Conservation (phyloP, 1,140 invertebrate species). For the Zaprionus africanus region DNA sequence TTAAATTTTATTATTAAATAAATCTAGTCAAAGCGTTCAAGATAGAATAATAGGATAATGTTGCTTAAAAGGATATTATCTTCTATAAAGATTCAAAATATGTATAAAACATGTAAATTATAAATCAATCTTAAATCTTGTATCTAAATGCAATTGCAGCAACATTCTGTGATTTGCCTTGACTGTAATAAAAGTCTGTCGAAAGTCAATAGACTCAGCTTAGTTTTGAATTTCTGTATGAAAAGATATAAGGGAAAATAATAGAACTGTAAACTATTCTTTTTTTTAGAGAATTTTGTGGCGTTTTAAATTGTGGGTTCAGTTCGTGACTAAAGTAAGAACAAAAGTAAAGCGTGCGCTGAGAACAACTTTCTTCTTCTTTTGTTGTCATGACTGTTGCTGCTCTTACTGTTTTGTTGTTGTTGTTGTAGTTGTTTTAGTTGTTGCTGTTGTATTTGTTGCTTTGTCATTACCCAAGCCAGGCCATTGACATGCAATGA, state of each 20-base stretch:
- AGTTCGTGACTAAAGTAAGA: slow-evolving; percentile 14
- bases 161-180: no score
- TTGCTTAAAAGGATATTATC: no score
- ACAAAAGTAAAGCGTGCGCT: slow-evolving; percentile 25
- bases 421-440: slow-evolving; percentile 18
- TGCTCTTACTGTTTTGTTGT: neutral
- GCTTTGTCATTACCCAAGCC: slow-evolving; percentile 41
- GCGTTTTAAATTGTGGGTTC: slow-evolving; percentile 6
- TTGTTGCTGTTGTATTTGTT: slow-evolving; percentile 24
- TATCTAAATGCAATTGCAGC: no score
- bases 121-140: no score
- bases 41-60: no score
- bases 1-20: no score
- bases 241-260: neutral
- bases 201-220: no score
- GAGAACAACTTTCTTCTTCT: slow-evolving; percentile 36
- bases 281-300: neutral
- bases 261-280: neutral
- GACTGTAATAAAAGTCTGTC: no score
- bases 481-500: slow-evolving; percentile 55
- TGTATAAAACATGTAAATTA: no score
- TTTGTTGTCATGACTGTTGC: slow-evolving; percentile 10
- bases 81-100: no score
- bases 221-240: neutral
- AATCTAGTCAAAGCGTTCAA: no score